Evolutionary conservation across 2,797 vertebrate genomes (phyloP), one percentile per base, ranked within the genome.

Genomic region (Syngnathus acus): DNA sequence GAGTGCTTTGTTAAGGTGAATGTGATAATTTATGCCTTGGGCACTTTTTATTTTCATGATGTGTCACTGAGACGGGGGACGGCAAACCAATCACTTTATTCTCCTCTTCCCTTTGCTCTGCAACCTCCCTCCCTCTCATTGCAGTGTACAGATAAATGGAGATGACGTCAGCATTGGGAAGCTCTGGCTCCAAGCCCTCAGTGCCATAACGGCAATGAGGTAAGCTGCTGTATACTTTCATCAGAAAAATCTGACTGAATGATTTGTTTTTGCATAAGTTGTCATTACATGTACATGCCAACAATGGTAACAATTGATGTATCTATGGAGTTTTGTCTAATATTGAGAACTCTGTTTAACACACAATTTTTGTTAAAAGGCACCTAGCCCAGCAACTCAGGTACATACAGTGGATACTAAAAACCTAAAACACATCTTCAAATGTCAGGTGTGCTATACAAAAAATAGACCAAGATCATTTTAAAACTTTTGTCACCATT

Each of bases 151-250:
- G 81, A 85, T 81, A 86, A 88, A 84, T 77, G 81, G 81, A 73
- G 86, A 86, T 92, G 92, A 92, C 88, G 90, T 92, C 90, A 93
- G 86, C 86, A 82, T 85, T 86, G 59, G 77, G 84, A 86, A 83
- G 77, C 74, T 85, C 85, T 92, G 91, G 89, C 89, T 85, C 70
- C 0, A 71, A 84, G 89, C 89, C 89, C 79, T 84, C 73, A 81
- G 74, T 77, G 84, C 87, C 81, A 88, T 89, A 89, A 88, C 83
- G 78, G 87, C 86, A 82, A 86, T 85, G 83, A 88, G 78, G 76
- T 70, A 78, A 84, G 82, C 80, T 78, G 77, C 81, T 79, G 65
- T 77, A 68, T 73, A 73, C 78, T 76, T 81, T 73, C 73, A 82
- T 83, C 84, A 79, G 66, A 53, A 53, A 53, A 21, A 53, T 21